Base-by-base conservation (phyloP, 2,888 invertebrate genomes). In the Neoascia interrupta region DNA sequence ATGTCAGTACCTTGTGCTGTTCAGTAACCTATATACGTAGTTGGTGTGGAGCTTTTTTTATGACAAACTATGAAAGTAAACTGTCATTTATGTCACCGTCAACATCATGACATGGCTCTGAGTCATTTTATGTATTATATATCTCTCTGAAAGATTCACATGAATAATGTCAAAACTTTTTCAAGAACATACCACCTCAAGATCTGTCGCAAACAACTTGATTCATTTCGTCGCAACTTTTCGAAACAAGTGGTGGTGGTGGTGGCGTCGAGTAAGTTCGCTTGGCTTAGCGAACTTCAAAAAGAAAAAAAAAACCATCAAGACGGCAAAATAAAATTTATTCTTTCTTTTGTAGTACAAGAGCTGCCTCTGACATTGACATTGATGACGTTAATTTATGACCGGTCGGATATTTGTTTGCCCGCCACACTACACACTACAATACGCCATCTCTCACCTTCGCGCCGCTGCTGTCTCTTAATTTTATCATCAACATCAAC, bases 301-400 rank as follows among this genome's bases (percentile, higher is more conserved):
- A 28, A 61, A 49, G 11, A 60, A 47, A 5, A 43, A 58, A 0
- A 61, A n/a, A 54, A 45, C 13, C 39, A 49, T 5, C 21, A 45
- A 45, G 4, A 19, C 15, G 10, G 53, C 41, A 47, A 41, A 58
- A 28, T 51, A 16, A 45, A 66, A 49, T 76, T 13, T 70, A 64
- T 75, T 45, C 70, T 37, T 75, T 63, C 51, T 63, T 69, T 31
- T 68, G 54, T 68, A 37, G 39, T 41, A 36, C 8, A 6, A 8
- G 31, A 31, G 31, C n/a, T n/a, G 49, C 41, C 51, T 28, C 53
- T 70, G 76, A 70, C 76, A 76, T 70, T 76, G 70, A 76, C 75
- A 70, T 76, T 76, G 76, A 70, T 70, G 70, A 76, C 39, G 58
- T 58, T 70, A 76, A 76, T 70, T 76, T 76, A 76, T 76, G 70